Percentiles rank a stretch among this genome's conserved stretches.
Conservation (phyloP, 2,113 vertebrate genomes). For the Myocastor coypus region DNA sequence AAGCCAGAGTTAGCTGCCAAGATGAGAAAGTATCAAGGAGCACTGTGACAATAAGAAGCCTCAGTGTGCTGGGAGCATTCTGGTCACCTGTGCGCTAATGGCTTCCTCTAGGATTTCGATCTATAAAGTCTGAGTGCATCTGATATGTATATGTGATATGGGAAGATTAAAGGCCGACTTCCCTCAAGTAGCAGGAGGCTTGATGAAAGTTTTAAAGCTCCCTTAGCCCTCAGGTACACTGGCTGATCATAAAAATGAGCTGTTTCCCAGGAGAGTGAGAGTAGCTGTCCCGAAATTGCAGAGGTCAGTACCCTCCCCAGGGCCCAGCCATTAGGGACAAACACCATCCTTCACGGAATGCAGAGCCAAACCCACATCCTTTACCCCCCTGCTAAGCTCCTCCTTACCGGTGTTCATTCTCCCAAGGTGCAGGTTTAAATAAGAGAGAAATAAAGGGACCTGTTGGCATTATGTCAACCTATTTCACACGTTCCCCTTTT, state of each 20-base stretch:
- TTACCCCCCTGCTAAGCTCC: neutral
- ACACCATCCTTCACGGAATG: accelerated
- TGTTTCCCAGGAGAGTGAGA: neutral
- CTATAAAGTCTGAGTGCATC: neutral
- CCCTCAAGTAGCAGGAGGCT: neutral
- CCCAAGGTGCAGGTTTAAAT: neutral
- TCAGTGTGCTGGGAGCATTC: neutral
- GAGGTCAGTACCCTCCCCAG: neutral
- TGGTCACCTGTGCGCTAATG: neutral
- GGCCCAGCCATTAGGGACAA: neutral
- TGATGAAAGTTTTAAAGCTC: neutral
- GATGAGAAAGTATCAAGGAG: neutral
- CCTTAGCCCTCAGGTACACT: neutral
- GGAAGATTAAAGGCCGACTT: constrained; percentile 23
- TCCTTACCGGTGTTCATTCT: neutral
- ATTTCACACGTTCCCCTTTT: neutral
- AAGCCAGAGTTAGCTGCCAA: neutral
- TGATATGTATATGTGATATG: neutral
- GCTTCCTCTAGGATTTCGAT: neutral
- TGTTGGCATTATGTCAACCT: no score
- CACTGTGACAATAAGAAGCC: neutral
- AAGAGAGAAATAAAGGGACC: neutral
- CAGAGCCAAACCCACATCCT: neutral
- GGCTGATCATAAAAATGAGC: neutral
- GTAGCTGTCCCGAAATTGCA: neutral